Percentiles rank a stretch among this genome's conserved stretches.
phyloP scores from a whole-genome alignment of 1,140 invertebrate species.

The Zaprionus inermis region DNA sequence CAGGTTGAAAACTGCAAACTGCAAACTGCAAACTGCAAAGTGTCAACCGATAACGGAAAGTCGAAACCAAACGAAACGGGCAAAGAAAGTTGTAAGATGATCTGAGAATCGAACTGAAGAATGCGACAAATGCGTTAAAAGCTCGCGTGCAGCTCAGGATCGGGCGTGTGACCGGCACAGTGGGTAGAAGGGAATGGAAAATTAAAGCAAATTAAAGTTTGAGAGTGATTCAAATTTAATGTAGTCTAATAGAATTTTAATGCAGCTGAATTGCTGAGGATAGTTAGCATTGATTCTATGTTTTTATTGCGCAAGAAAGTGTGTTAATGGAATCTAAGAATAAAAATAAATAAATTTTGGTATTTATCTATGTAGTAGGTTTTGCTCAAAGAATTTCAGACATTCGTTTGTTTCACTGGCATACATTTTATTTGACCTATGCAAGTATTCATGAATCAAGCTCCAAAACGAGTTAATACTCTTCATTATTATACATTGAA shows the following conservation, averaged over 20 bases:
- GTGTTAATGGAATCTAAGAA: too few species aligned
- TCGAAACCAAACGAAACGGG: constrained; percentile 45
- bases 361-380: too few species aligned
- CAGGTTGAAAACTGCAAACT: constrained; percentile 21
- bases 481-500: too few species aligned
- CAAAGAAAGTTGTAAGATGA: constrained; percentile 65
- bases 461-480: too few species aligned
- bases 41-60: constrained; percentile 24
- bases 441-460: too few species aligned
- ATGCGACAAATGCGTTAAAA: constrained; percentile 41
- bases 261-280: background rate
- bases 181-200: constrained; percentile 2
- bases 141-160: constrained; percentile 38
- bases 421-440: too few species aligned
- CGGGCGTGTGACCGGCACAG: constrained; percentile 37
- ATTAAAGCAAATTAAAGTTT: background rate
- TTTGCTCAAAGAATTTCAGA: too few species aligned
- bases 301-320: too few species aligned
- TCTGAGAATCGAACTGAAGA: constrained; percentile 50
- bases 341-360: too few species aligned
- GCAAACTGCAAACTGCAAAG: constrained; percentile 46
- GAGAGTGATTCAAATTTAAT: too few species aligned
- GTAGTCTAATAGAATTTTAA: background rate
- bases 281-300: background rate
- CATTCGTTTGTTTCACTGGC: too few species aligned